Evolutionary conservation across 2,888 invertebrate species (phyloP).

Genomic region (Leptogaster cylindrica): DNA sequence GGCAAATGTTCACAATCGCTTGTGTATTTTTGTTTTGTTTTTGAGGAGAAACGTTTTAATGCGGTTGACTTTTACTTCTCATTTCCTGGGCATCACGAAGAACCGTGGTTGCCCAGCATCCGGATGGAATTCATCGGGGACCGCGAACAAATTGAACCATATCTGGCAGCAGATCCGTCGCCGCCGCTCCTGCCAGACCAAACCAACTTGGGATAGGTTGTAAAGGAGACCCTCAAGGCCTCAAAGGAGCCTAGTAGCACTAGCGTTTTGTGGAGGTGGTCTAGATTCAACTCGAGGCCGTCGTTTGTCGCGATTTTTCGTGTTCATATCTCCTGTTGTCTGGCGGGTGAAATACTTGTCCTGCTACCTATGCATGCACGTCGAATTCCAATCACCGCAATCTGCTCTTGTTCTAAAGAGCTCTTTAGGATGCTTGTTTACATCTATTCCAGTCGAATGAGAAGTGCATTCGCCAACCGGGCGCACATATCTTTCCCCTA

Average conservation of each 20-base stretch:
- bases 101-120: background rate
- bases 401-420: too few species aligned
- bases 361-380: too few species aligned
- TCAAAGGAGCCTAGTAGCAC: background rate
- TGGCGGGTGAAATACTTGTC: too few species aligned
- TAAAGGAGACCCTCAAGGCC: background rate
- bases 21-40: background rate
- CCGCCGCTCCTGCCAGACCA: background rate
- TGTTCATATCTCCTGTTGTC: background rate
- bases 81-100: background rate
- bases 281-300: background rate
- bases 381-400: too few species aligned
- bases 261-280: conserved; percentile 12
- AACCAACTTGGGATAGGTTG: background rate
- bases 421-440: too few species aligned
- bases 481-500: too few species aligned
- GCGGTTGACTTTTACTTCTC: background rate
- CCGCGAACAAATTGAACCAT: background rate
- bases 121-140: background rate
- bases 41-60: background rate
- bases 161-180: background rate
- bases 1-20: background rate
- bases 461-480: too few species aligned
- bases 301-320: conserved; percentile 15
- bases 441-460: too few species aligned